These are phyloP conservation scores for Panzeria rudis DNA, from an alignment of 2,888 invertebrate species.

Conservation along the genomic window DNA sequence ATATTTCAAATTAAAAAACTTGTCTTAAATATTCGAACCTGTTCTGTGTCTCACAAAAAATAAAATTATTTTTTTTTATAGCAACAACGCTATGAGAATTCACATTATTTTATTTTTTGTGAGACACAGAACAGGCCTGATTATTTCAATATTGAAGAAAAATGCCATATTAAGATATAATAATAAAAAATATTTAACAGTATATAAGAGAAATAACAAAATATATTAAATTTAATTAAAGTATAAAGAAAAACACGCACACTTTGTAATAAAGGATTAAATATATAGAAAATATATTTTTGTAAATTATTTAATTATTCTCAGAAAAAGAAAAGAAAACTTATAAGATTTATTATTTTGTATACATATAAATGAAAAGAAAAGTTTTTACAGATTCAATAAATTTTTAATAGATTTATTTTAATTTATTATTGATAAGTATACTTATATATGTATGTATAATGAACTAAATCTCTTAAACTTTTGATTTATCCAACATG, in stretches of 20 bases:
- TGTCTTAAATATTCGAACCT: conserved; percentile 38
- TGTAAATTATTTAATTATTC: conserved; percentile 61
- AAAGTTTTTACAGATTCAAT: conserved; percentile 41
- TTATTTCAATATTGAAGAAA: conserved; percentile 48
- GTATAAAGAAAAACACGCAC: conserved; percentile 72
- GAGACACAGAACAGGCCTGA: no score
- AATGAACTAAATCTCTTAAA: no score
- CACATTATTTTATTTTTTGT: no score
- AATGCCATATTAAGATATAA: conserved; percentile 68
- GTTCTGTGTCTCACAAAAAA: no score
- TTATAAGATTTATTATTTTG: conserved; percentile 13
- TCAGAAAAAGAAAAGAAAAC: conserved; percentile 22
- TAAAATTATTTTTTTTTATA: no score
- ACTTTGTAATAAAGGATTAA: conserved; percentile 68
- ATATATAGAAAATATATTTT: conserved; percentile 64
- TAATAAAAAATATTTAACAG: conserved; percentile 17
- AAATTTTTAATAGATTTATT: background rate
- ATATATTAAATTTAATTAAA: conserved; percentile 58
- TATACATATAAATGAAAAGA: background rate
- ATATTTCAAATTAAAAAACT: conserved; percentile 45
- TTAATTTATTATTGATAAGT: background rate
- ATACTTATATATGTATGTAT: background rate
- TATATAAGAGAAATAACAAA: conserved; percentile 35
- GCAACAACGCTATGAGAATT: no score
- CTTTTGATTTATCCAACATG: no score